These are phyloP conservation scores for Zonitis immaculata DNA, from an alignment of 2,888 invertebrate species.

Conservation along the genomic window DNA sequence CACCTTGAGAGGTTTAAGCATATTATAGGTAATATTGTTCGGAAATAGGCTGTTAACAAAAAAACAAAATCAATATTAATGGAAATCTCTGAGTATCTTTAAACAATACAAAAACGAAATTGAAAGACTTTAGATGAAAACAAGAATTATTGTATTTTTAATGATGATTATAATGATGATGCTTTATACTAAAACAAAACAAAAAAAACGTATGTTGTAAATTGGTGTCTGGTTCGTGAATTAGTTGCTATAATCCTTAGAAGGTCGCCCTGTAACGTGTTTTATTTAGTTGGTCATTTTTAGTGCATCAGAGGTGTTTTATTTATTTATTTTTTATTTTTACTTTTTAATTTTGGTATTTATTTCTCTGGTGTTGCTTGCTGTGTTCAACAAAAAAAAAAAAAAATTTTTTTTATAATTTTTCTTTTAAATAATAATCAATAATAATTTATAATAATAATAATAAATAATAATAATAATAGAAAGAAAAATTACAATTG, in stretches of 20 bases:
- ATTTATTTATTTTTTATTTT: conserved; percentile 14
- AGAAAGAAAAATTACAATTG: background rate
- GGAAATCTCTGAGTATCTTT: too few species aligned
- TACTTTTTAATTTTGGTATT: conserved; percentile 29
- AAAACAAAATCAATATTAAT: too few species aligned
- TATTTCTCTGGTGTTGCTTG: conserved; percentile 47
- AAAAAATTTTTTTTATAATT: background rate
- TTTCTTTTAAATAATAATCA: too few species aligned
- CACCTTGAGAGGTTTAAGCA: too few species aligned
- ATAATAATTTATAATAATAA: too few species aligned
- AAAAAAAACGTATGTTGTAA: conserved; percentile 14
- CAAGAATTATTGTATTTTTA: background rate
- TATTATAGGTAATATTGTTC: too few species aligned
- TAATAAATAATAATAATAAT: background rate
- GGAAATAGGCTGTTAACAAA: too few species aligned
- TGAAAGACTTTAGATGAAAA: too few species aligned
- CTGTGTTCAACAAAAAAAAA: conserved; percentile 32
- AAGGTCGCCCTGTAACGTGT: conserved; percentile 21
- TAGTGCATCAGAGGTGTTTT: conserved; percentile 36
- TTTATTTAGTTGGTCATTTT: conserved; percentile 25
- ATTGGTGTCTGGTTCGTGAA: conserved; percentile 19
- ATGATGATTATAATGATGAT: background rate
- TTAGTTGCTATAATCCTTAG: conserved; percentile 23
- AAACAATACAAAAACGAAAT: too few species aligned
- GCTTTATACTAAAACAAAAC: conserved; percentile 12